phyloP scores from a whole-genome alignment of 2,797 vertebrate genomes.

The Notolabrus celidotus region DNA sequence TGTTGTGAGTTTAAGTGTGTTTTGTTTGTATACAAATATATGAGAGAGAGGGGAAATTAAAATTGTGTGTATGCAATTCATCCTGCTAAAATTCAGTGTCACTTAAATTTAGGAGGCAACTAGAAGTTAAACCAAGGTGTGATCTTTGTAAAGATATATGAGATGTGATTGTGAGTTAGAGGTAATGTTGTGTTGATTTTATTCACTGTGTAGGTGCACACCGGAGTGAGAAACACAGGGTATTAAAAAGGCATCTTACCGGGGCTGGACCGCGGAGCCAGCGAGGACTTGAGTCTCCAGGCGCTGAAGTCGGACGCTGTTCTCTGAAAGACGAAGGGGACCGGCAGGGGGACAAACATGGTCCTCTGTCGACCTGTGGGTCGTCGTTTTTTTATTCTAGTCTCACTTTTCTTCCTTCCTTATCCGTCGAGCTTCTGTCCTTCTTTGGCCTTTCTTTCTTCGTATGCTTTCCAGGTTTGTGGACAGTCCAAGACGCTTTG shows the following conservation, averaged over 20 bases:
- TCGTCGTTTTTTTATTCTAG: conserved; percentile 57
- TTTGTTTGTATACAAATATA: neutral
- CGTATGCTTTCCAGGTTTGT: conserved; percentile 56
- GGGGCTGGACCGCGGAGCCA: conserved; percentile 85
- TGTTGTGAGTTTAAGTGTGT: neutral
- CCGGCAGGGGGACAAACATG: conserved; percentile 92
- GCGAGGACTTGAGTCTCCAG: conserved; percentile 90
- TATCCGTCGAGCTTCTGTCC: conserved; percentile 60
- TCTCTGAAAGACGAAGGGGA: conserved; percentile 92
- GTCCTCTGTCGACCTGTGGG: conserved; percentile 86
- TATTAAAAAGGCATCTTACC: conserved; percentile 79
- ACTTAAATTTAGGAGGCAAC: neutral
- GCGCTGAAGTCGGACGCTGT: conserved; percentile 88
- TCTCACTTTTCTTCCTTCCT: conserved; percentile 66
- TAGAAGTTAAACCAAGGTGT: neutral
- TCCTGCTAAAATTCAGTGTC: neutral
- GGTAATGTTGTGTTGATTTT: neutral
- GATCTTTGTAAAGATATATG: neutral
- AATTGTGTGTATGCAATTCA: neutral
- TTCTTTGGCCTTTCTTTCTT: conserved; percentile 72
- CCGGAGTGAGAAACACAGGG: neutral
- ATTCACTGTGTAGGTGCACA: conserved; percentile 29
- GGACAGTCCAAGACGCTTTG: conserved; percentile 45
- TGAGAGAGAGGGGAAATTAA: neutral
- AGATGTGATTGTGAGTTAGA: neutral